A percentile compares a stretch with the other conserved stretches of the same genome.
phyloP scores from a whole-genome alignment of 1,140 invertebrate species.

The Octopus sinensis region DNA sequence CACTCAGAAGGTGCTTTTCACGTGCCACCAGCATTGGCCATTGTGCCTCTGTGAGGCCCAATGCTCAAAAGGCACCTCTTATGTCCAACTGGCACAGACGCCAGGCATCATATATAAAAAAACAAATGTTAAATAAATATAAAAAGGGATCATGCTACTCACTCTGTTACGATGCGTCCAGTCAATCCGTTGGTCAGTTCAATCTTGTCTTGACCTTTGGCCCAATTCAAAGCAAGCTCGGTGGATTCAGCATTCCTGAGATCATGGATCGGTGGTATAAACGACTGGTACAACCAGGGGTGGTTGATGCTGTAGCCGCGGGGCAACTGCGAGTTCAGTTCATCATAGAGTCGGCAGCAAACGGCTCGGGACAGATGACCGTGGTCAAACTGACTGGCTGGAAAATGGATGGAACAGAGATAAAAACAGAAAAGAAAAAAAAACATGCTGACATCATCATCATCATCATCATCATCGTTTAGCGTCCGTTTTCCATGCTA shows the following conservation, averaged over 20 bases:
- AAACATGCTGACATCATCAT: too few species aligned
- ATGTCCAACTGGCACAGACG: too few species aligned
- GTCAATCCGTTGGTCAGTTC: slow-evolving; percentile 18
- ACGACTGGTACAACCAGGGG: slow-evolving; percentile 37
- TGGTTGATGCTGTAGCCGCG: slow-evolving; percentile 40
- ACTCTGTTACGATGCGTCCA: slow-evolving; percentile 26
- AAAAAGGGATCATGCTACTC: background rate
- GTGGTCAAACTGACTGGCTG: slow-evolving; percentile 54
- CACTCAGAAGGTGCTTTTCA: too few species aligned
- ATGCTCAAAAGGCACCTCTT: too few species aligned
- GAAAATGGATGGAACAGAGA: background rate
- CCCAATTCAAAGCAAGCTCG: slow-evolving; percentile 14
- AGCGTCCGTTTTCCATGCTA: too few species aligned
- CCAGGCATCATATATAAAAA: too few species aligned
- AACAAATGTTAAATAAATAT: too few species aligned
- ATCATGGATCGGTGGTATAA: background rate
- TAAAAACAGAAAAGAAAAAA: too few species aligned
- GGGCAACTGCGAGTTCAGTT: slow-evolving; percentile 33
- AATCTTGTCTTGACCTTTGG: slow-evolving; percentile 3
- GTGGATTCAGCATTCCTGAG: slow-evolving; percentile 29
- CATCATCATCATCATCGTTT: too few species aligned
- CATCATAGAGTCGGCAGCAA: slow-evolving; percentile 52
- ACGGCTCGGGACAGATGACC: slow-evolving; percentile 56
- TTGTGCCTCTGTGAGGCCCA: too few species aligned
- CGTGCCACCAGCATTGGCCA: too few species aligned